Evolutionary conservation across 1,140 invertebrate genomes (phyloP).

Genomic region (Onthophagus taurus): DNA sequence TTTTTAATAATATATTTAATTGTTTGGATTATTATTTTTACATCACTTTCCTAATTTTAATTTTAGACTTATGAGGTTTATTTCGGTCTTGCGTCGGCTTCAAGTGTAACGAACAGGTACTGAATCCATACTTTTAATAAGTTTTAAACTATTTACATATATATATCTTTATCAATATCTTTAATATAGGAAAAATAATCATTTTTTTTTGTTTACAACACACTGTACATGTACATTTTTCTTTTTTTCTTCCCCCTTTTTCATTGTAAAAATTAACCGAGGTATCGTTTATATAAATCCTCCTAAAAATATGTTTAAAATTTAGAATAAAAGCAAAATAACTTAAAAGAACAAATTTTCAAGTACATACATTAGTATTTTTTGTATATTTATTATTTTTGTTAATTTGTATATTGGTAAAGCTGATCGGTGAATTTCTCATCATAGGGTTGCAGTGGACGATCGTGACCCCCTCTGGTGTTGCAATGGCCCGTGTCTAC

Average conservation of each 20-base stretch:
- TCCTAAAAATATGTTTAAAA: slow-evolving; percentile 6
- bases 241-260: too few relatives aligned
- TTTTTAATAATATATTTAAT: too few relatives aligned
- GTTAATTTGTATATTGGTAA: too few relatives aligned
- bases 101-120: slow-evolving; percentile 35
- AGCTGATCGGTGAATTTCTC: slow-evolving; percentile 37
- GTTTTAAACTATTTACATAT: slow-evolving; percentile 4
- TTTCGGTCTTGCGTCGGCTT: slow-evolving; percentile 37
- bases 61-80: slow-evolving; percentile 40
- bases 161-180: neutral
- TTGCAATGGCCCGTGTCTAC: slow-evolving; percentile 24
- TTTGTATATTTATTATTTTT: slow-evolving; percentile 11
- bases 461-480: slow-evolving; percentile 27
- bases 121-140: too few relatives aligned
- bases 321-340: slow-evolving; percentile 5
- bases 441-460: slow-evolving; percentile 34
- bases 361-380: neutral
- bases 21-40: slow-evolving; percentile 21
- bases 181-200: too few relatives aligned
- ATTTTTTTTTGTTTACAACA: too few relatives aligned
- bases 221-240: too few relatives aligned
- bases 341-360: slow-evolving; percentile 4
- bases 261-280: neutral
- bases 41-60: slow-evolving; percentile 39
- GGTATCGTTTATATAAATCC: slow-evolving; percentile 10